phyloP scores from a whole-genome alignment of 2,113 vertebrate genomes.

The Recurvirostra avosetta region DNA sequence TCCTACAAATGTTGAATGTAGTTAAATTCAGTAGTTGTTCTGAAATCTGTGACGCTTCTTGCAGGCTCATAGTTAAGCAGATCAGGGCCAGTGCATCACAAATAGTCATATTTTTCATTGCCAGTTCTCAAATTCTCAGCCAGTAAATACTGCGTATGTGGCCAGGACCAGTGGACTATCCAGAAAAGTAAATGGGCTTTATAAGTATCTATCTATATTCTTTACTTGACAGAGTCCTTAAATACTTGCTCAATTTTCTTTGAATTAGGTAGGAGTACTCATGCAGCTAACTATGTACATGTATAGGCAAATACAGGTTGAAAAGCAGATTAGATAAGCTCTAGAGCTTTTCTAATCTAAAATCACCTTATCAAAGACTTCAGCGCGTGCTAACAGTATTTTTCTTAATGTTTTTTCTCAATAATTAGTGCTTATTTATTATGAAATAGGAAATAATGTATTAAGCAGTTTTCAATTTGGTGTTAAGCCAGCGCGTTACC shows the following conservation, averaged over 20 bases:
- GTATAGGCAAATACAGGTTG: not conserved
- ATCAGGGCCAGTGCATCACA: not conserved
- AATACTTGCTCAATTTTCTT: not conserved
- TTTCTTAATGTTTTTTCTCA: not conserved
- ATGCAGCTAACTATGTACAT: not conserved
- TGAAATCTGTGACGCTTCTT: not conserved
- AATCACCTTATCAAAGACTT: not conserved
- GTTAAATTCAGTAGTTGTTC: not conserved
- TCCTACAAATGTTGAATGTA: not conserved
- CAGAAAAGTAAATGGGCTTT: not conserved
- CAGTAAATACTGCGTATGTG: not conserved
- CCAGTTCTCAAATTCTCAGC: not conserved
- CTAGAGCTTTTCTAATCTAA: not conserved
- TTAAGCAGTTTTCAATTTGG: not conserved
- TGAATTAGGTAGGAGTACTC: not conserved
- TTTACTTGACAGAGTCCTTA: not conserved
- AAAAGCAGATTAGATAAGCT: not conserved
- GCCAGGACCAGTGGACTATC: not conserved
- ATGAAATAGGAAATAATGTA: not conserved
- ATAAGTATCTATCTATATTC: not conserved
- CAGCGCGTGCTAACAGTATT: not conserved
- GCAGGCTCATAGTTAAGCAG: not conserved
- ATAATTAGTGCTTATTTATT: not conserved
- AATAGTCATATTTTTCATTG: not conserved
- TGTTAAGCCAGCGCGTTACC: accelerated